Percentiles rank a stretch among this genome's conserved stretches.
phyloP scores from a whole-genome alignment of 2,113 vertebrate species.

The Callorhinus ursinus region DNA sequence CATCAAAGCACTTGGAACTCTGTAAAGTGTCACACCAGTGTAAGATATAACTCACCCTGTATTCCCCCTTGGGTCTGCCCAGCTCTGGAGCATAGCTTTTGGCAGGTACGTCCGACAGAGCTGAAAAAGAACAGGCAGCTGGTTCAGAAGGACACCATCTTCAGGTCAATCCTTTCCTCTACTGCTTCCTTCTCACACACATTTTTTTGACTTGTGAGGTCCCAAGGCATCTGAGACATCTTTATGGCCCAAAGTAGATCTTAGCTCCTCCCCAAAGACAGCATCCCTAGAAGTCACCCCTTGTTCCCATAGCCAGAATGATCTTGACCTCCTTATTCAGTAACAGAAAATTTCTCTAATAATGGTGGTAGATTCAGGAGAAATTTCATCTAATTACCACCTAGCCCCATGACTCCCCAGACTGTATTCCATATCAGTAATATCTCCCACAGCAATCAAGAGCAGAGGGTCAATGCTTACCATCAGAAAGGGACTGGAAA shows the following conservation, averaged over 20 bases:
- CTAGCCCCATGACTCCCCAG: neutral
- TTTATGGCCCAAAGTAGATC: neutral
- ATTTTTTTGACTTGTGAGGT: neutral
- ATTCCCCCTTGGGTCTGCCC: slow-evolving; percentile 92
- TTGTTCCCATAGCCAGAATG: neutral
- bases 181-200: neutral
- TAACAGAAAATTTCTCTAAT: slow-evolving; percentile 32
- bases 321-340: neutral
- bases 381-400: neutral
- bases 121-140: slow-evolving; percentile 81
- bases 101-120: slow-evolving; percentile 85
- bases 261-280: neutral
- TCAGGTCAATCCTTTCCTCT: neutral
- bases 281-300: neutral
- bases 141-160: slow-evolving; percentile 35
- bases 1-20: neutral
- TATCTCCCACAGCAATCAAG: slow-evolving; percentile 10
- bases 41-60: slow-evolving; percentile 88
- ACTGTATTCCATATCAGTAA: neutral
- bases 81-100: slow-evolving; percentile 93
- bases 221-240: neutral
- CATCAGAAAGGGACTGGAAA: slow-evolving; percentile 91
- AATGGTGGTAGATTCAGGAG: neutral
- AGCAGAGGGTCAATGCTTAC: slow-evolving; percentile 84
- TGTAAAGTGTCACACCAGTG: neutral